phyloP scores from a whole-genome alignment of 2,797 vertebrate species.

The Acanthopagrus latus region DNA sequence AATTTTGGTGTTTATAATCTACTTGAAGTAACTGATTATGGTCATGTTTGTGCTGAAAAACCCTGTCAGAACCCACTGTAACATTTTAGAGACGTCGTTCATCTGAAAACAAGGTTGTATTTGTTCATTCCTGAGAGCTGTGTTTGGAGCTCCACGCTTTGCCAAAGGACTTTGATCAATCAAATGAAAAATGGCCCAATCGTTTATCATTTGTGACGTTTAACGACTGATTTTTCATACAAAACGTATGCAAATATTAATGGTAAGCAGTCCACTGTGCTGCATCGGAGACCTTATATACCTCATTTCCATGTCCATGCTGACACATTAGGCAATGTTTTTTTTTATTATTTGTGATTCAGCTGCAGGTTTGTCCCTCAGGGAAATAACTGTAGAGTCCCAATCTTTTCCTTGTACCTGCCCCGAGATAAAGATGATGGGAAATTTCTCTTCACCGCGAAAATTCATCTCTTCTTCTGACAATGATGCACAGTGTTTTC shows the following conservation, averaged over 20 bases:
- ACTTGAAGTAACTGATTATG: conserved; percentile 75
- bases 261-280: conserved; percentile 52
- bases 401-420: conserved; percentile 37
- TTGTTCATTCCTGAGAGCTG: conserved; percentile 38
- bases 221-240: conserved; percentile 37
- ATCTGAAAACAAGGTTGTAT: conserved; percentile 46
- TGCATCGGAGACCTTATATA: conserved; percentile 79
- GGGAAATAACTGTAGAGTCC: conserved; percentile 76
- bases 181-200: conserved; percentile 33
- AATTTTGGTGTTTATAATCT: conserved; percentile 75
- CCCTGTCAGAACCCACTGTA: conserved; percentile 71
- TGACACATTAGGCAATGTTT: conserved; percentile 76
- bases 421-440: conserved; percentile 41
- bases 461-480: conserved; percentile 62
- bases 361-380: conserved; percentile 84
- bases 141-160: conserved; percentile 23
- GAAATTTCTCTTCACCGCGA: conserved; percentile 47
- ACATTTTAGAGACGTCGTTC: conserved; percentile 50
- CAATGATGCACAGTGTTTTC: conserved; percentile 60
- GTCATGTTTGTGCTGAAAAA: conserved; percentile 64
- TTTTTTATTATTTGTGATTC: conserved; percentile 63
- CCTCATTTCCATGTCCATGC: conserved; percentile 76
- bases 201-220: conserved; percentile 38
- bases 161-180: conserved; percentile 15
- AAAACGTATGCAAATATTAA: conserved; percentile 39